Conservation (phyloP, 2,888 invertebrate genomes). For the Clitarchus hookeri region DNA sequence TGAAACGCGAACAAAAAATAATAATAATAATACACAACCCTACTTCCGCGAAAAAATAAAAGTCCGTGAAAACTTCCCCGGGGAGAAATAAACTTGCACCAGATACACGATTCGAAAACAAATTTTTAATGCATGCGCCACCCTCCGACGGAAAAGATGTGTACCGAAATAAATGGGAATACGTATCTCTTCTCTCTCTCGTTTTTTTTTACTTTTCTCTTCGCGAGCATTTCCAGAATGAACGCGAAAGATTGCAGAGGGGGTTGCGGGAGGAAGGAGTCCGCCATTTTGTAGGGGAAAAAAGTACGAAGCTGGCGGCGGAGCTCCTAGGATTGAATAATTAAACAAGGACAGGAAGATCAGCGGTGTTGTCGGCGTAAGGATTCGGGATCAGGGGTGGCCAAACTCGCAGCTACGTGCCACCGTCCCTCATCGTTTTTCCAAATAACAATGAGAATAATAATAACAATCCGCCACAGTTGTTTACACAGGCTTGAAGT, state of each 20-base stretch:
- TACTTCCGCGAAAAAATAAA: background rate
- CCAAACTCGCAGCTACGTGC: background rate
- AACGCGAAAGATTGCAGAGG: background rate
- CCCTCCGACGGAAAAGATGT: background rate
- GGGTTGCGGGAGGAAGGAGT: too few relatives aligned
- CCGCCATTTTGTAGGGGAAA: background rate
- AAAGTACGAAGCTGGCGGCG: background rate
- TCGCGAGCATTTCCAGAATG: background rate
- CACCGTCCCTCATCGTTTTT: too few relatives aligned
- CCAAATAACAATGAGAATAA: too few relatives aligned
- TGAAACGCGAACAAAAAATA: background rate
- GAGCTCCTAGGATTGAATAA: background rate
- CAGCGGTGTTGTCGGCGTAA: background rate
- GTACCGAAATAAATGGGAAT: background rate
- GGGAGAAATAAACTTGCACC: background rate
- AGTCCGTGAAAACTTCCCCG: background rate
- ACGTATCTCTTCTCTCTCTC: background rate
- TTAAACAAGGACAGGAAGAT: constrained; percentile 8
- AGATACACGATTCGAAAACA: constrained; percentile 2
- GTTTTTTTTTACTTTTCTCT: background rate
- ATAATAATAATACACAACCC: background rate
- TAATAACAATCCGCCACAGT: too few relatives aligned
- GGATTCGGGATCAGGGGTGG: background rate
- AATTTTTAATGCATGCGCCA: background rate
- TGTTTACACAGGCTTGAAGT: too few relatives aligned